Evolutionary conservation across 1,140 invertebrate species (phyloP).

Genomic region (Hyposmocoma kahamanoa): DNA sequence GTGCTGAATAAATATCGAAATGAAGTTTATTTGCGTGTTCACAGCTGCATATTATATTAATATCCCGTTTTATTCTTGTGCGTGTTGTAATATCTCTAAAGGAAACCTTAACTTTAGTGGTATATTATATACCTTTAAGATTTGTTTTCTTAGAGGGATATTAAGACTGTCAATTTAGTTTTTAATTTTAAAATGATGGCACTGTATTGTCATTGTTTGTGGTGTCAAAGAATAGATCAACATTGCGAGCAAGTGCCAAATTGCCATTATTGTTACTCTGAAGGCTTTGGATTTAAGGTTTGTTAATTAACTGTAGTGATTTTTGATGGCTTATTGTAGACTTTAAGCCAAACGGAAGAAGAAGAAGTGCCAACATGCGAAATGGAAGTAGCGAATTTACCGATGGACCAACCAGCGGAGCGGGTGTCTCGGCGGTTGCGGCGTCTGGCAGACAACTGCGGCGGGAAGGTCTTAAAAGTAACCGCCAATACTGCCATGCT

Average conservation of each 20-base stretch:
- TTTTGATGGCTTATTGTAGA: background rate
- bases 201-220: too few relatives aligned
- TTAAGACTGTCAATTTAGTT: too few relatives aligned
- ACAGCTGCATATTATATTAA: background rate
- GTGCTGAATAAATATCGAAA: background rate
- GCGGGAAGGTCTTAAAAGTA: constrained; percentile 82
- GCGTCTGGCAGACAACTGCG: constrained; percentile 85
- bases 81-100: background rate
- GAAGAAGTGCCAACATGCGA: constrained; percentile 48
- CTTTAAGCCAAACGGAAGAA: constrained; percentile 40
- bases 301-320: too few relatives aligned
- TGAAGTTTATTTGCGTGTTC: background rate
- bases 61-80: background rate
- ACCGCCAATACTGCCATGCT: constrained; percentile 79
- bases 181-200: too few relatives aligned
- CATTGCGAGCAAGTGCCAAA: too few relatives aligned
- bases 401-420: constrained; percentile 45
- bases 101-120: background rate
- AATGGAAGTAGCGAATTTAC: constrained; percentile 55
- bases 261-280: too few relatives aligned
- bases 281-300: too few relatives aligned
- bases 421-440: constrained; percentile 77
- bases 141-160: background rate
- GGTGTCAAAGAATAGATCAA: too few relatives aligned
- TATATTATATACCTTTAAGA: background rate